These are phyloP conservation scores for Cancer borealis DNA, from an alignment of 2,888 invertebrate genomes.

Conservation along the genomic window DNA sequence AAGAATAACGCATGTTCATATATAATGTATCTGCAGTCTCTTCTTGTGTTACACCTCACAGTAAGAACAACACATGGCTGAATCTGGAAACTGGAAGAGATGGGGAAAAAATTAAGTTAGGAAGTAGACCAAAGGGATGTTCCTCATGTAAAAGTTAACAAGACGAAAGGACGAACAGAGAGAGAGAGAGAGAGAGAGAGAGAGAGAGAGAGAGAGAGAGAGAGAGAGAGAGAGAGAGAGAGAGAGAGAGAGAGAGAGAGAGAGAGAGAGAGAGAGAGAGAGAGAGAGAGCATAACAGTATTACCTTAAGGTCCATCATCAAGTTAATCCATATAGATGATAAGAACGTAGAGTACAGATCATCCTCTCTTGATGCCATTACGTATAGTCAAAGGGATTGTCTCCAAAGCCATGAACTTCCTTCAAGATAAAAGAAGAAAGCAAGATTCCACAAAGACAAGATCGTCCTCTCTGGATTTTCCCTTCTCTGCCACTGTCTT, in stretches of 20 bases:
- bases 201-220: neutral
- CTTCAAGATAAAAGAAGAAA: neutral
- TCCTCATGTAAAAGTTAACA: neutral
- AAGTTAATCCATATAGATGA: neutral
- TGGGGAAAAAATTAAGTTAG: neutral
- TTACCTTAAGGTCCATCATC: neutral
- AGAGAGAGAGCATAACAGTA: neutral
- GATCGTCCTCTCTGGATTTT: neutral
- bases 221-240: neutral
- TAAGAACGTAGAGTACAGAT: neutral
- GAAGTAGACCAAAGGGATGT: too few species aligned
- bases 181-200: neutral
- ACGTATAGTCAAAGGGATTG: neutral
- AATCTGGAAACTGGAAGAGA: neutral
- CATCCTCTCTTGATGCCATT: neutral
- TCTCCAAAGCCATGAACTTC: neutral
- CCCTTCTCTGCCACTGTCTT: neutral
- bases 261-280: too few species aligned
- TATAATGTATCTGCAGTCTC: neutral
- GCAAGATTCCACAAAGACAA: neutral
- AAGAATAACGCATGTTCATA: too few species aligned
- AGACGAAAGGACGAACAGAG: neutral
- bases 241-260: neutral
- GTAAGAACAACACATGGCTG: neutral
- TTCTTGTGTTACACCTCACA: neutral